Evolutionary conservation across 1,140 invertebrate genomes (phyloP).

Genomic region (Bicyclus anynana): DNA sequence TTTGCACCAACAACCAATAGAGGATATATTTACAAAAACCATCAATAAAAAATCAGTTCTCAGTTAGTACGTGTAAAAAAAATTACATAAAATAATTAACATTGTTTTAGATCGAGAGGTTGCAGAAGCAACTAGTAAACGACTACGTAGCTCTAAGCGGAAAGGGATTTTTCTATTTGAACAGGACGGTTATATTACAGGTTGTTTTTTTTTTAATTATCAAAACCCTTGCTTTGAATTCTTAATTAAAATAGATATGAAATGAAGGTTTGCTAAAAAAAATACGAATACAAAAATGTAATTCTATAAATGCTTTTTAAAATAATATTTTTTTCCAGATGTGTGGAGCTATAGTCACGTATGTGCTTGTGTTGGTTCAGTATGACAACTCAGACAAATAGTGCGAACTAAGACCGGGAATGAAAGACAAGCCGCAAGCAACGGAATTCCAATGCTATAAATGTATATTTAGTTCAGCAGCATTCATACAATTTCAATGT

Average conservation of each 20-base stretch:
- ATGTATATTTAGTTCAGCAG: no score
- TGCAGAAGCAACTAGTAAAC: conserved; percentile 79
- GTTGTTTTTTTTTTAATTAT: conserved; percentile 53
- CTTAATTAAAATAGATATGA: no score
- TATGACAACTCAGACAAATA: conserved; percentile 72
- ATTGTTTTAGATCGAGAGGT: conserved; percentile 78
- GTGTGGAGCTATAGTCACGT: conserved; percentile 83
- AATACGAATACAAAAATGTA: no score
- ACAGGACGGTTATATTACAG: conserved; percentile 80
- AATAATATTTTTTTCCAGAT: no score
- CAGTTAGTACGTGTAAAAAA: no score
- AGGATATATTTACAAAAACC: no score
- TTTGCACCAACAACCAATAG: no score
- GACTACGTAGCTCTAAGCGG: conserved; percentile 82
- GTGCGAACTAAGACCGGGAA: background rate
- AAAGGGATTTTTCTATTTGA: conserved; percentile 82
- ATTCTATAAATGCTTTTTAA: no score
- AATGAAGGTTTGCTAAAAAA: no score
- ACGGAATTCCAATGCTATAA: no score
- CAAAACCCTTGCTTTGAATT: background rate
- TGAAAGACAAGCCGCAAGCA: background rate
- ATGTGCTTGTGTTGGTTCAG: conserved; percentile 83
- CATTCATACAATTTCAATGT: no score
- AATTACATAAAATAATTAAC: background rate
- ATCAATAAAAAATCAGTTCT: no score